Evolutionary conservation across 1,140 invertebrate species (phyloP).

Genomic region (Apis dorsata): DNA sequence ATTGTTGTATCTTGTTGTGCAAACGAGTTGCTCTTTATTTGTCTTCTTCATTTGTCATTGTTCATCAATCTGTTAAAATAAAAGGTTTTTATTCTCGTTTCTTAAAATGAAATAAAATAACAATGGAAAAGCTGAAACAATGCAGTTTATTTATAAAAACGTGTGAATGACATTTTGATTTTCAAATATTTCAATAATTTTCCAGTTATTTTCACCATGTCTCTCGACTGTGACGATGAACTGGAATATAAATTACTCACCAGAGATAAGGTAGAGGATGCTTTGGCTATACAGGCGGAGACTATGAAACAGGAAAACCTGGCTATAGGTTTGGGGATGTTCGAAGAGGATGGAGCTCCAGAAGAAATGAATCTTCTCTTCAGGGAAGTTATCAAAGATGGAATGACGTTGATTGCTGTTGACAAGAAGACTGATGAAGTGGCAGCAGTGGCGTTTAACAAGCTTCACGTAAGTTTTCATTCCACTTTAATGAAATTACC

Average conservation of each 20-base stretch:
- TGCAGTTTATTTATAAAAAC: not conserved
- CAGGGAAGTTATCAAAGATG: constrained; percentile 69
- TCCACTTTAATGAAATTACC: not conserved
- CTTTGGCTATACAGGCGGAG: constrained; percentile 50
- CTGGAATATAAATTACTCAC: constrained; percentile 61
- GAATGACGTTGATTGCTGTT: constrained; percentile 67
- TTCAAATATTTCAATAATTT: not conserved
- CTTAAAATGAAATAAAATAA: not conserved
- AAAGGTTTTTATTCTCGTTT: not conserved
- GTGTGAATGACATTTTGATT: no score
- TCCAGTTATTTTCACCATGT: not conserved
- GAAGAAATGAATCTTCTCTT: constrained; percentile 67
- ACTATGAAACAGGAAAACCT: constrained; percentile 66
- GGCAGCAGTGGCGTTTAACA: constrained; percentile 72
- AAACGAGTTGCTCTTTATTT: not conserved
- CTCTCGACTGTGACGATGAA: not conserved
- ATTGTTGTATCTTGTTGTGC: not conserved
- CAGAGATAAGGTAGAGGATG: constrained; percentile 58
- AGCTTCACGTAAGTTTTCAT: constrained; percentile 65
- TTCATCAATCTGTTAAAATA: not conserved
- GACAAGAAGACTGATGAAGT: constrained; percentile 61
- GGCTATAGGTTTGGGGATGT: constrained; percentile 63
- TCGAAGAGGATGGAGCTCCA: constrained; percentile 64
- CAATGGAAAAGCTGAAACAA: not conserved
- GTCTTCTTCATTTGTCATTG: no score